A percentile compares a stretch with the other conserved stretches of the same genome.
Evolutionary conservation across 2,888 invertebrate genomes (phyloP).

Genomic region (Drosophila robusta): DNA sequence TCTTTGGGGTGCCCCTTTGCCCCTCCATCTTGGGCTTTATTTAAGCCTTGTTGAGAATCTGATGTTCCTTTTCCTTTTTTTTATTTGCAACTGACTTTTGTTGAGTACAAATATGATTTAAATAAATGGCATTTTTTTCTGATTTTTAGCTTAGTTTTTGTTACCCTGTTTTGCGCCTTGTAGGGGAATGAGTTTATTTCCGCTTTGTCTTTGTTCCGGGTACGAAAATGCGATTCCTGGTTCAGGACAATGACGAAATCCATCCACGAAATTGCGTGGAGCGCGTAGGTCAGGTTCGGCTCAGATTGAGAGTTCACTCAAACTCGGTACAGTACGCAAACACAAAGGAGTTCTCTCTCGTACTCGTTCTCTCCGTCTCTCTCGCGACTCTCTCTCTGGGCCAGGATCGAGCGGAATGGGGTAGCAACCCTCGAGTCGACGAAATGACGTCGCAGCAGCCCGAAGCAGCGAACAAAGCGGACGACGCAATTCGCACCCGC

Average conservation of each 20-base stretch:
- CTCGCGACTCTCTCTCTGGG: neutral
- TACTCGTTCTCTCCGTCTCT: neutral
- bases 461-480: conserved; percentile 25
- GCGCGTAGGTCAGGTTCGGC: conserved; percentile 44
- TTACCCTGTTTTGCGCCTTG: neutral
- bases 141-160: neutral
- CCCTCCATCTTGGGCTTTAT: too few relatives aligned
- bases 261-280: conserved; percentile 27
- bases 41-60: too few relatives aligned
- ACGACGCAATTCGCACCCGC: conserved; percentile 34
- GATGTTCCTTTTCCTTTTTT: too few relatives aligned
- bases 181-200: conserved; percentile 11
- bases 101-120: neutral
- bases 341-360: conserved; percentile 12
- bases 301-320: conserved; percentile 27
- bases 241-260: conserved; percentile 33
- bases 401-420: conserved; percentile 39
- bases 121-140: conserved; percentile 4
- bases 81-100: too few relatives aligned
- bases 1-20: too few relatives aligned
- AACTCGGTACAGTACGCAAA: conserved; percentile 24
- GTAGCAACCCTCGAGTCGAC: conserved; percentile 25
- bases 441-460: conserved; percentile 38
- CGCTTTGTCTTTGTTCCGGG: conserved; percentile 35
- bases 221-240: conserved; percentile 9